phyloP scores from a whole-genome alignment of 2,888 invertebrate genomes.

The Amphipoea oculea region DNA sequence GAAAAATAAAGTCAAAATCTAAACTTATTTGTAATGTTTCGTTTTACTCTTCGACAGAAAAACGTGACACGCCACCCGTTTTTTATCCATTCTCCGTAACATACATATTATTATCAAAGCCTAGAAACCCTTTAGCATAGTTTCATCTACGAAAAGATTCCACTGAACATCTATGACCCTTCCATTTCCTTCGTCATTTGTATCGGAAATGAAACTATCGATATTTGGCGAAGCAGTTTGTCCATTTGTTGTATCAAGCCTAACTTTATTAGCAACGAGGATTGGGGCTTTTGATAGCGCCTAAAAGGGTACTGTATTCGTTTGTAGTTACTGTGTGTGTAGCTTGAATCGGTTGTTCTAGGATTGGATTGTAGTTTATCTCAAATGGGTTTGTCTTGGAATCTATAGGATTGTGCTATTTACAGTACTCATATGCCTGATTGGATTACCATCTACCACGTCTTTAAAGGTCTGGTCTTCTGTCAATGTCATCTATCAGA shows the following conservation, averaged over 20 bases:
- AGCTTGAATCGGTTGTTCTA: not conserved
- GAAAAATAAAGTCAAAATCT: not conserved
- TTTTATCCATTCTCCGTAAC: not conserved
- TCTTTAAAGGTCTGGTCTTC: not conserved
- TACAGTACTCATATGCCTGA: not conserved
- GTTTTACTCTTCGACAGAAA: not conserved
- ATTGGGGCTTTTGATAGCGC: slow-evolving; percentile 31
- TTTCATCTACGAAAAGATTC: slow-evolving; percentile 3
- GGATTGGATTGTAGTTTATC: not conserved
- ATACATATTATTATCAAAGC: not conserved
- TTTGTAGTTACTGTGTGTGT: not conserved
- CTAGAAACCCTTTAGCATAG: not conserved
- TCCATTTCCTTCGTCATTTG: slow-evolving; percentile 42
- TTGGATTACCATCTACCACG: not conserved
- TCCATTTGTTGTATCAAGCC: slow-evolving; percentile 40
- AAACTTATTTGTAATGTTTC: not conserved
- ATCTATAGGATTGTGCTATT: not conserved
- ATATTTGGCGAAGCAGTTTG: slow-evolving; percentile 39
- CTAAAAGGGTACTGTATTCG: slow-evolving; percentile 19
- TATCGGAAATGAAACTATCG: slow-evolving; percentile 58
- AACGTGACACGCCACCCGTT: not conserved
- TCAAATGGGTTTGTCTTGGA: not conserved
- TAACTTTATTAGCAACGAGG: slow-evolving; percentile 41
- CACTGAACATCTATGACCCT: slow-evolving; percentile 7
- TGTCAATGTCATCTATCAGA: not conserved